Conservation (phyloP, 2,797 vertebrate genomes). For the Ctenosaura bakeri region DNA sequence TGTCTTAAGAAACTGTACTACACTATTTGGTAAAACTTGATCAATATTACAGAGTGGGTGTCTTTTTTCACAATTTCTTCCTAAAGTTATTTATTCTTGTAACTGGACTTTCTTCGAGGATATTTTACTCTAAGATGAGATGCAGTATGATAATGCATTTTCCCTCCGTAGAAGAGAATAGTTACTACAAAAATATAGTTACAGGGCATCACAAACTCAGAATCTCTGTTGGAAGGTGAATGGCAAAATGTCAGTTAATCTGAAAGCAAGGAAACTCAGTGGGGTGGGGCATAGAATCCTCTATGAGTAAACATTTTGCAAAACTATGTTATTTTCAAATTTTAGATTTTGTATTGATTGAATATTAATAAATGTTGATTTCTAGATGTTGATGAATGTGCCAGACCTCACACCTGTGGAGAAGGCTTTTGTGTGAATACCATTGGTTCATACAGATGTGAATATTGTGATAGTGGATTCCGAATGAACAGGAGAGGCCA, state of each 20-base stretch:
- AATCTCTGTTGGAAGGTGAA: not conserved
- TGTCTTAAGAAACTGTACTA: not conserved
- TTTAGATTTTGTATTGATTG: not conserved
- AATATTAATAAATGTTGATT: constrained; percentile 25
- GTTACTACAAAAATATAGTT: not conserved
- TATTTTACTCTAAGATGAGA: not conserved
- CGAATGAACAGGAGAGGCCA: constrained; percentile 80
- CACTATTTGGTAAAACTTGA: not conserved
- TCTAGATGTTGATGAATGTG: constrained; percentile 87
- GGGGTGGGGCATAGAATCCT: not conserved
- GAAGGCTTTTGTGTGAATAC: constrained; percentile 85
- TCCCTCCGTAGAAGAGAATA: not conserved
- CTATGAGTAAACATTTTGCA: not conserved
- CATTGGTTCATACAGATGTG: constrained; percentile 83
- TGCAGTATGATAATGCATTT: not conserved
- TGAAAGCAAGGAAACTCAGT: not conserved
- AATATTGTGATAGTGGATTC: constrained; percentile 85
- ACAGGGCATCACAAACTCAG: not conserved
- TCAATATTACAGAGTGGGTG: not conserved
- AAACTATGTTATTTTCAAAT: constrained; percentile 8
- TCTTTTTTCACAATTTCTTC: not conserved
- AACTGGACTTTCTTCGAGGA: not conserved
- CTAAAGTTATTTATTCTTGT: constrained; percentile 9
- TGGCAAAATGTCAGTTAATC: not conserved
- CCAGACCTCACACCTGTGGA: constrained; percentile 79